These are phyloP conservation scores for Drosophila albomicans DNA, from an alignment of 1,140 invertebrate species.

Conservation along the genomic window DNA sequence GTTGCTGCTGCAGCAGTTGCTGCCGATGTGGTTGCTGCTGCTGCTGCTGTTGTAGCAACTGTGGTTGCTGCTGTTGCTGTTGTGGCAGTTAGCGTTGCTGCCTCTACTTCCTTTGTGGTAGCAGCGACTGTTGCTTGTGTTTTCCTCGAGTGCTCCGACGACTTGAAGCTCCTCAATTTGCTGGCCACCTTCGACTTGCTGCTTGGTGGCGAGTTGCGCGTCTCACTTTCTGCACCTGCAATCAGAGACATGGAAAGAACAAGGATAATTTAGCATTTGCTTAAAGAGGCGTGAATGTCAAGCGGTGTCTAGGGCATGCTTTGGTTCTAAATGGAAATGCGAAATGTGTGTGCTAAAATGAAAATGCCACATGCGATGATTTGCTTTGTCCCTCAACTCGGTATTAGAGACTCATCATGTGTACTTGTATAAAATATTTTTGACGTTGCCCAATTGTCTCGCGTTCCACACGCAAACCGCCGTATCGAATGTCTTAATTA, in stretches of 20 bases:
- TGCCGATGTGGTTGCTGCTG: constrained; percentile 39
- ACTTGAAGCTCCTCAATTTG: constrained; percentile 55
- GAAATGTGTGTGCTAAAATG: constrained; percentile 18
- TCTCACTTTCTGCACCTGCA: constrained; percentile 68
- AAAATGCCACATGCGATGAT: constrained; percentile 60
- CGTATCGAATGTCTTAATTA: constrained; percentile 84
- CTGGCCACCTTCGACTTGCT: constrained; percentile 30
- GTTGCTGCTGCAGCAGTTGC: constrained; percentile 44
- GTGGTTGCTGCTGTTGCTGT: constrained; percentile 23
- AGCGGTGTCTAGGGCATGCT: constrained; percentile 53
- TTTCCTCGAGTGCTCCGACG: constrained; percentile 39
- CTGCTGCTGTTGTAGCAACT: constrained; percentile 25
- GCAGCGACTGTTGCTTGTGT: constrained; percentile 17
- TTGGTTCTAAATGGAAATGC: constrained; percentile 54
- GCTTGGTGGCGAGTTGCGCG: constrained; percentile 38
- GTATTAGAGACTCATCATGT: too few relatives aligned
- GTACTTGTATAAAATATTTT: too few relatives aligned
- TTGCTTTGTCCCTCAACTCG: neutral
- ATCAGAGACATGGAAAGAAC: constrained; percentile 4
- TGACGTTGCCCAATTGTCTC: constrained; percentile 68
- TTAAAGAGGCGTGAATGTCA: constrained; percentile 60
- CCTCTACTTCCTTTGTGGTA: constrained; percentile 21
- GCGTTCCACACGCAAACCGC: constrained; percentile 77
- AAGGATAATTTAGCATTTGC: constrained; percentile 26
- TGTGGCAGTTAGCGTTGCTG: constrained; percentile 15